Percentiles rank a stretch among this genome's conserved stretches.
phyloP scores from a whole-genome alignment of 64 coral and sea anemone genomes.

The Pocillopora verrucosa region DNA sequence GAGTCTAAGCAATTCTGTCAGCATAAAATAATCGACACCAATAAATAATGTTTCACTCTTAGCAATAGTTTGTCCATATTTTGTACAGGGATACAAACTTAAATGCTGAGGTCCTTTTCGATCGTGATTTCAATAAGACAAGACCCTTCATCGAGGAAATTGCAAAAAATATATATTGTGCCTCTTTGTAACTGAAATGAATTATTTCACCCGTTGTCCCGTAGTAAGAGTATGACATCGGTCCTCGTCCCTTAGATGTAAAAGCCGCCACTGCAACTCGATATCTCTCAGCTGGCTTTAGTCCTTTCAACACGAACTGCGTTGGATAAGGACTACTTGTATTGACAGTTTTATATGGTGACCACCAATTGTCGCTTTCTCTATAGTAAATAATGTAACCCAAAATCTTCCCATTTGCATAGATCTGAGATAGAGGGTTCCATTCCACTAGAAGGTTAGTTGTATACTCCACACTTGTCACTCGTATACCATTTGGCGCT shows the following conservation, averaged over 20 bases:
- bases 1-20: no score
- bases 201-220: not conserved
- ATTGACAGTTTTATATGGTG: not conserved
- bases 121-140: no score
- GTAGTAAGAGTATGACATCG: not conserved
- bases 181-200: no score
- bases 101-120: no score
- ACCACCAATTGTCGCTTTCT: not conserved
- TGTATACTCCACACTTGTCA: not conserved
- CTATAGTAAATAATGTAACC: not conserved
- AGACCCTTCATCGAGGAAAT: no score
- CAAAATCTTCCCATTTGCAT: not conserved
- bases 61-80: no score
- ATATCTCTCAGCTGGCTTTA: not conserved
- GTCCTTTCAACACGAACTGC: not conserved
- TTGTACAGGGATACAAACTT: no score
- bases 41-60: no score
- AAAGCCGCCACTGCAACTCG: not conserved
- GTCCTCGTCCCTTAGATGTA: slow-evolving; percentile 5
- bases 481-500: not conserved
- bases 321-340: not conserved
- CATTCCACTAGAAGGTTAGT: not conserved
- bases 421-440: slow-evolving; percentile 3
- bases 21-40: no score
- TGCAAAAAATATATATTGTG: no score